Evolutionary conservation across 2,113 vertebrate genomes (phyloP).

Genomic region (Antechinus stuartii): DNA sequence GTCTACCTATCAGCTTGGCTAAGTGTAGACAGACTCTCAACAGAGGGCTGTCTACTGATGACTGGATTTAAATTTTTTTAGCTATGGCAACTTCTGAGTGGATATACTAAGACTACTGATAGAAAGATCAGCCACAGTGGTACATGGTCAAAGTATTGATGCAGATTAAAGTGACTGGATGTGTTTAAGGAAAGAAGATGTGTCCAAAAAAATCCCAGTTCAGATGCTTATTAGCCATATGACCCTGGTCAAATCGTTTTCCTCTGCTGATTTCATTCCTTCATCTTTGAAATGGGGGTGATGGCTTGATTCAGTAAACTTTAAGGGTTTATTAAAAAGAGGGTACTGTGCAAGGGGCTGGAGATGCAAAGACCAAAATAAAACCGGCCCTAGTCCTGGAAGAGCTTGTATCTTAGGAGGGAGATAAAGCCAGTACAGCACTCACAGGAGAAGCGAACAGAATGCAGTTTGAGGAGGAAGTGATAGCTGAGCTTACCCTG

Average conservation of each 20-base stretch:
- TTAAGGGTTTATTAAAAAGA: background rate
- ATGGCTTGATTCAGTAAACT: background rate
- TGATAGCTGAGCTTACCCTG: background rate
- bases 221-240: constrained; percentile 14
- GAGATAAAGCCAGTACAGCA: background rate
- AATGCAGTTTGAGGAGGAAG: background rate
- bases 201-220: background rate
- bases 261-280: constrained; percentile 26
- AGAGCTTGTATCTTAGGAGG: background rate
- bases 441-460: background rate
- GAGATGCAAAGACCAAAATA: background rate
- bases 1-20: background rate
- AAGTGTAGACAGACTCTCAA: background rate
- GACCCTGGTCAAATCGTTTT: background rate
- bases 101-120: background rate
- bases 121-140: background rate
- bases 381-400: background rate
- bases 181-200: constrained; percentile 33
- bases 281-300: background rate
- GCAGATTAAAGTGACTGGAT: background rate
- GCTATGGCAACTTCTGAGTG: background rate
- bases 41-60: no score
- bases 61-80: background rate
- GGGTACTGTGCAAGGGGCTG: background rate
- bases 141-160: background rate